Percentiles rank a stretch among this genome's conserved stretches.
Conservation (phyloP, 2,797 vertebrate genomes). For the Coracias cyanogaster region DNA sequence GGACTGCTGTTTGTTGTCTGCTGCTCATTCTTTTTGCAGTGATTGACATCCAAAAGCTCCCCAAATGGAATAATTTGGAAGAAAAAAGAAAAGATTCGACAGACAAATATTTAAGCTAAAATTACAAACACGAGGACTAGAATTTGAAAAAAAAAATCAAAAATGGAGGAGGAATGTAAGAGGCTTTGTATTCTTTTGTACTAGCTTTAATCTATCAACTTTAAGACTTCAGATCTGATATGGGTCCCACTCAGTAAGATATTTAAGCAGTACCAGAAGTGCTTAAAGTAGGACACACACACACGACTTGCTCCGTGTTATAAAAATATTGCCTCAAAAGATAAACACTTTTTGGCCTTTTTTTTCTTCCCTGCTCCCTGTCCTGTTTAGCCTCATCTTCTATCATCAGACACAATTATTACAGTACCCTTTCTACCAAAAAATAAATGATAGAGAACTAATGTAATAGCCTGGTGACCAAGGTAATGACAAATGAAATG, state of each 20-base stretch:
- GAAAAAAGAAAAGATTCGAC: not conserved
- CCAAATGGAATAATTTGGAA: not conserved
- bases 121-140: not conserved
- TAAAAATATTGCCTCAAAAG: not conserved
- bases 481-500: not conserved
- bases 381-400: not conserved
- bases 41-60: not conserved
- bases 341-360: not conserved
- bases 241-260: not conserved
- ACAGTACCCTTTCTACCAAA: not conserved
- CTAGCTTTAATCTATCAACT: not conserved
- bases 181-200: not conserved
- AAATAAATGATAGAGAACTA: not conserved
- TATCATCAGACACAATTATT: not conserved
- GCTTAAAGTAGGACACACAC: not conserved
- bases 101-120: not conserved
- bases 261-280: not conserved
- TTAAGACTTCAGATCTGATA: not conserved
- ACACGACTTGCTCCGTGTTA: not conserved
- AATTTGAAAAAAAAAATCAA: not conserved
- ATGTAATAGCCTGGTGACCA: not conserved
- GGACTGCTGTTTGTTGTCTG: not conserved
- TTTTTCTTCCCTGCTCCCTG: not conserved
- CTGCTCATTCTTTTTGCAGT: not conserved
- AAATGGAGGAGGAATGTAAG: not conserved